Evolutionary conservation across 2,113 vertebrate species (phyloP).

Genomic region (Mionectes macconnelli): DNA sequence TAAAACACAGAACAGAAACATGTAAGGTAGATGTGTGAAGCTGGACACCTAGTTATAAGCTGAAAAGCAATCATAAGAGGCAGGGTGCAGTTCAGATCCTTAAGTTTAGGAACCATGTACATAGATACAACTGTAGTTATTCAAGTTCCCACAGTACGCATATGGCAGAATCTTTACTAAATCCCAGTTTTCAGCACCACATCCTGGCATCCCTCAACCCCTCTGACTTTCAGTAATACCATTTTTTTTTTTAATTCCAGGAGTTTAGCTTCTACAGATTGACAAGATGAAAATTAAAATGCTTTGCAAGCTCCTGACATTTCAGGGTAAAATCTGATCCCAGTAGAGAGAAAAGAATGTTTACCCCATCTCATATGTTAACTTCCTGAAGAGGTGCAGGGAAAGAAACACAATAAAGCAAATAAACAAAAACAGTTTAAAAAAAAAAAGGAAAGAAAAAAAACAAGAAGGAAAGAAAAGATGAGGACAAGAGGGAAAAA

Average conservation of each 20-base stretch:
- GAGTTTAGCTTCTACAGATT: background rate
- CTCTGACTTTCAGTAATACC: background rate
- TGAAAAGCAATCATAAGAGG: background rate
- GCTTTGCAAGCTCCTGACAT: background rate
- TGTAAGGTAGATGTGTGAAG: background rate
- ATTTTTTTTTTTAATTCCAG: background rate
- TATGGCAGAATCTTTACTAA: background rate
- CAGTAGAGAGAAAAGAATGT: background rate
- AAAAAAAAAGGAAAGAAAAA: background rate
- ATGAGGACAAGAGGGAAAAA: too few relatives aligned
- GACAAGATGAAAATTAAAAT: conserved; percentile 29
- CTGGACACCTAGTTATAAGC: background rate
- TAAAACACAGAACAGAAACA: background rate
- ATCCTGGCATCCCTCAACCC: background rate
- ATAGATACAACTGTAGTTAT: background rate
- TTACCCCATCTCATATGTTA: background rate
- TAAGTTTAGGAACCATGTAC: background rate
- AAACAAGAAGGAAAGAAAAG: background rate
- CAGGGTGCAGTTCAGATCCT: background rate
- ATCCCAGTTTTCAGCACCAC: background rate
- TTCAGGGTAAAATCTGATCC: background rate
- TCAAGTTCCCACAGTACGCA: background rate
- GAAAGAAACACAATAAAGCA: too few relatives aligned
- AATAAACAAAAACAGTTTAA: background rate
- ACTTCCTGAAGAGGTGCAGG: background rate